Evolutionary conservation across 2,888 invertebrate species (phyloP).

Genomic region (Diarsia mendica): DNA sequence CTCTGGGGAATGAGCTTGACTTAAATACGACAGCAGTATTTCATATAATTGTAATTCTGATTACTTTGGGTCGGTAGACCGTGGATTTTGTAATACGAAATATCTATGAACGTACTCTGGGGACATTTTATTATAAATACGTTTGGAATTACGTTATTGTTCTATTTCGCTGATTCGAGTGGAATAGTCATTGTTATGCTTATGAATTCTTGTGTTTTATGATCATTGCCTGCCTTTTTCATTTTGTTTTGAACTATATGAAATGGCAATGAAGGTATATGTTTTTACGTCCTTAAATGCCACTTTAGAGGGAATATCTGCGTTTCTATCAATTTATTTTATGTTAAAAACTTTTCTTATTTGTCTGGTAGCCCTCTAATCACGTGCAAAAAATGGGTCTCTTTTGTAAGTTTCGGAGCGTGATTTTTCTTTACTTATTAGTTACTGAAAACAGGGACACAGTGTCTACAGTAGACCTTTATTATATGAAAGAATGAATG

Average conservation of each 20-base stretch:
- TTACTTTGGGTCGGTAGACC: conserved; percentile 11
- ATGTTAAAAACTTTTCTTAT: too few species aligned
- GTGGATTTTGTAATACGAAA: conserved; percentile 3
- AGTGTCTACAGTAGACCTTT: too few species aligned
- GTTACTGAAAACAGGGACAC: too few species aligned
- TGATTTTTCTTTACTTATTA: too few species aligned
- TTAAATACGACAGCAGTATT: conserved; percentile 22
- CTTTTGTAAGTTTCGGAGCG: too few species aligned
- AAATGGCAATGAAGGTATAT: not conserved
- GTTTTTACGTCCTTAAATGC: not conserved
- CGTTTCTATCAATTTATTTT: too few species aligned
- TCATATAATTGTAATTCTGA: conserved; percentile 21
- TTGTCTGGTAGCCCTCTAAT: too few species aligned
- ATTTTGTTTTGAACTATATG: not conserved
- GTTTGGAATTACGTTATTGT: not conserved
- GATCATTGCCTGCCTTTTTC: not conserved
- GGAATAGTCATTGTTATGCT: not conserved
- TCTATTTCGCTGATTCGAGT: not conserved
- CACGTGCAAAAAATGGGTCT: too few species aligned
- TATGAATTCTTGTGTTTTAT: not conserved
- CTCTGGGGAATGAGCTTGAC: not conserved
- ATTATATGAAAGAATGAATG: too few species aligned
- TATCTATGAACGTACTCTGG: not conserved
- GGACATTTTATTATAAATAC: conserved; percentile 1
- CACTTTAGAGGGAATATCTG: not conserved